Evolutionary conservation across 2,888 invertebrate species (phyloP), one percentile per base, ranked within the genome.

Genomic region (Augiades crinisus): DNA sequence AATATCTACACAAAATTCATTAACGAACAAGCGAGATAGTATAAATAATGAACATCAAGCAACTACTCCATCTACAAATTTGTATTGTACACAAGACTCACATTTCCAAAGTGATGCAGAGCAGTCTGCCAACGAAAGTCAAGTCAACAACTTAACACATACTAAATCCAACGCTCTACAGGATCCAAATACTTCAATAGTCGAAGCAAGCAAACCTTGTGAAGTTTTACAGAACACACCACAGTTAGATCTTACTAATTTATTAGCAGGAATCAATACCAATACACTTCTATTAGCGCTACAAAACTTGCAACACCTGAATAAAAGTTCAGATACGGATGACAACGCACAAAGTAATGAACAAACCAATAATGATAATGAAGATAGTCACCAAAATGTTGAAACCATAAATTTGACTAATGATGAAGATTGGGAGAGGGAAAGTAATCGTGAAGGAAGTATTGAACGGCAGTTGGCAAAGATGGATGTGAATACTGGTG

Each of bases 371-470:
- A 36, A 37, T 30, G 31, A 13, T 8, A 13, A 5, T 3, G 43
- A 45, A 31, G 45, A 16, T 7, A 43, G 57, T 21, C 61, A 60
- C 36, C 58, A 70, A 54, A 46, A 58, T 17, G 61, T 78, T 4
- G 86, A 85, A 67, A 84, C 84, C 1, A 84, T 84, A 24, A 88
- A 89, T 60, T 69, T 87, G 45, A 87, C 84, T 21, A 85, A 87
- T 64, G 88, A 85, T 50, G 89, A 88, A 55, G 84, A 85, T 2
- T 87, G 86, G 84, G 88, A 88, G 55, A 79, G 74, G 47, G 89
- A 87, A 64, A 80, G 87, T 1, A 72, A 75, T 40, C 65, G 69
- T 57, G 89, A 83, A 36, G 81, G 77, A 22, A 83, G 78, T 53
- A 87, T 87, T 49, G 88, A 89, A 57, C 73, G 80, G 43, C 75